Conservation (phyloP, 2,888 invertebrate genomes). For the Epirrhoe tristata region DNA sequence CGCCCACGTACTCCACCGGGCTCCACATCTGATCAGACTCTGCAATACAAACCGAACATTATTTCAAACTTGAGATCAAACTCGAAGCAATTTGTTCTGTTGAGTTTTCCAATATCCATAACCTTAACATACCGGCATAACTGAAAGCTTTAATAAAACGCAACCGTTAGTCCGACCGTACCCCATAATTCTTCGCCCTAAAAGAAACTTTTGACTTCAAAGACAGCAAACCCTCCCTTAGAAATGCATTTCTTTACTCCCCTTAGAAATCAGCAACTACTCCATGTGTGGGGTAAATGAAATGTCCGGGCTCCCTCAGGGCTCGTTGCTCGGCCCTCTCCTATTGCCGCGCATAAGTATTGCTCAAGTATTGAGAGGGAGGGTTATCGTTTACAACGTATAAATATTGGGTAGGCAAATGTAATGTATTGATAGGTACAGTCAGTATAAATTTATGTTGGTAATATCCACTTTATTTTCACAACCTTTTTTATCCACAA, state of each 20-base stretch:
- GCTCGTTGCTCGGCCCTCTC: conserved; percentile 54
- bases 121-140: conserved; percentile 18
- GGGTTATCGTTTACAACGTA: conserved; percentile 71
- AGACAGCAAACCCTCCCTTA: conserved; percentile 49
- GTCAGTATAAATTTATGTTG: no score
- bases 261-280: conserved; percentile 58
- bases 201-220: conserved; percentile 54
- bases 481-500: no score
- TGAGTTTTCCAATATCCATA: conserved; percentile 1
- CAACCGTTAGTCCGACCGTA: conserved; percentile 40
- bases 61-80: not conserved
- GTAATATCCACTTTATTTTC: no score
- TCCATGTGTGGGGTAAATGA: conserved; percentile 68
- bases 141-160: conserved; percentile 37
- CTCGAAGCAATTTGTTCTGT: not conserved
- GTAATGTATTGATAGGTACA: conserved; percentile 43
- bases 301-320: conserved; percentile 67
- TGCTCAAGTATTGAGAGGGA: conserved; percentile 57
- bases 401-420: conserved; percentile 65
- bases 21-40: conserved; percentile 72
- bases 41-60: conserved; percentile 41
- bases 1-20: conserved; percentile 64
- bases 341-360: conserved; percentile 58
- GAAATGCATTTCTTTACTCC: conserved; percentile 57
- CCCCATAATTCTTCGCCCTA: conserved; percentile 38